These are phyloP conservation scores for Lerista edwardsae DNA, from an alignment of 2,797 vertebrate species.

Conservation along the genomic window DNA sequence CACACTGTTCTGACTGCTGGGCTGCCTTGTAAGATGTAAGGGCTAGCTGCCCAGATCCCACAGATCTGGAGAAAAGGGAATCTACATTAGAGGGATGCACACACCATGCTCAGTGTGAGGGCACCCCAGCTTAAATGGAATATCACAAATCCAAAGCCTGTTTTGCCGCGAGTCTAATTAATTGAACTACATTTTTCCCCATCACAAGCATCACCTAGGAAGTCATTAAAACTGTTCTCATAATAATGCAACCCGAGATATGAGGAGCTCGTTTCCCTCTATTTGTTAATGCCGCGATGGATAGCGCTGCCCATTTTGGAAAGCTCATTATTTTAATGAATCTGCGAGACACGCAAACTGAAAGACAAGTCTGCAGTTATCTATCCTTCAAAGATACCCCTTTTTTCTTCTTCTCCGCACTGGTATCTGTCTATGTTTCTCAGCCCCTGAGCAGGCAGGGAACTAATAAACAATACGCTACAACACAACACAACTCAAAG, in stretches of 20 bases:
- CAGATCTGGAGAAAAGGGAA: conserved; percentile 10
- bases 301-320: conserved; percentile 45
- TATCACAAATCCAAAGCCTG: conserved; percentile 42
- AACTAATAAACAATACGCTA: not conserved
- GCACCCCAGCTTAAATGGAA: conserved; percentile 53
- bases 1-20: no score
- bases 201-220: conserved; percentile 53
- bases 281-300: conserved; percentile 55
- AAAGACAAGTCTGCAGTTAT: conserved; percentile 16
- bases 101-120: conserved; percentile 30
- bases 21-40: not conserved
- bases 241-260: conserved; percentile 44
- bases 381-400: conserved; percentile 25
- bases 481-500: conserved; percentile 1
- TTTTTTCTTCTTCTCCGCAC: conserved; percentile 33
- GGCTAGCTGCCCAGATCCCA: conserved; percentile 9
- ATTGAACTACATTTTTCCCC: conserved; percentile 42
- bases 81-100: conserved; percentile 20
- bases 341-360: conserved; percentile 23
- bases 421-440: accelerated
- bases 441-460: not conserved
- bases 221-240: conserved; percentile 63
- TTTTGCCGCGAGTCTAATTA: conserved; percentile 59
- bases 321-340: conserved; percentile 59
- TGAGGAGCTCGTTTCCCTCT: conserved; percentile 45